Percentiles rank a stretch among this genome's conserved stretches.
Evolutionary conservation across 1,140 invertebrate species (phyloP).

Genomic region (Mizuhopecten yessoensis): DNA sequence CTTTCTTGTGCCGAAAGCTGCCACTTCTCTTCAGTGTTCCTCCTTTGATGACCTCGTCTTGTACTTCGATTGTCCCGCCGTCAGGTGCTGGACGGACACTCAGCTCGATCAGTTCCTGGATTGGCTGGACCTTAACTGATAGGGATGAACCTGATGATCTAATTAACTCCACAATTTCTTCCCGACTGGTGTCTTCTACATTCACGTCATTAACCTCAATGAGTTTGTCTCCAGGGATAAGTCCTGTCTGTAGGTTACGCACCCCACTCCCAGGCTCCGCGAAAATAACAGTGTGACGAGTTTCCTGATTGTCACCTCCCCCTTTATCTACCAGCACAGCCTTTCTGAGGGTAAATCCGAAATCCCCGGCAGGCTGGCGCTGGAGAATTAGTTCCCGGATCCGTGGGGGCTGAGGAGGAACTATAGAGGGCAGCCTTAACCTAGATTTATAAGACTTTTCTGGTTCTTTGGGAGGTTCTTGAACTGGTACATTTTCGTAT

Average conservation of each 20-base stretch:
- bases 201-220: constrained; percentile 94
- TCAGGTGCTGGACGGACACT: constrained; percentile 79
- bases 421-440: constrained; percentile 91
- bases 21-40: constrained; percentile 92
- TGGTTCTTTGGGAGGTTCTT: constrained; percentile 50
- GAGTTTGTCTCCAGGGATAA: constrained; percentile 95
- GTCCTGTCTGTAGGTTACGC: constrained; percentile 88
- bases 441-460: constrained; percentile 84
- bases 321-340: constrained; percentile 83
- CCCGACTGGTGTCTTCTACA: constrained; percentile 93
- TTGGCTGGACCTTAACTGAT: constrained; percentile 90
- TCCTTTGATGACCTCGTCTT: constrained; percentile 89
- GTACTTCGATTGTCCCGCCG: constrained; percentile 84
- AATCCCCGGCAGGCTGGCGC: constrained; percentile 94
- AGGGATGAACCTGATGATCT: constrained; percentile 92
- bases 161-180: constrained; percentile 97
- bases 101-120: constrained; percentile 90
- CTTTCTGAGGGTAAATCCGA: constrained; percentile 96
- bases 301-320: constrained; percentile 73
- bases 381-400: constrained; percentile 91
- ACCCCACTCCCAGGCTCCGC: constrained; percentile 93
- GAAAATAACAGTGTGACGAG: constrained; percentile 91
- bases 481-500: neutral
- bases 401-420: constrained; percentile 89
- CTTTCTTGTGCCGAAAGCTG: constrained; percentile 79